These are phyloP conservation scores for Bryconaethiops microstoma DNA, from an alignment of 2,797 vertebrate species.

Conservation along the genomic window DNA sequence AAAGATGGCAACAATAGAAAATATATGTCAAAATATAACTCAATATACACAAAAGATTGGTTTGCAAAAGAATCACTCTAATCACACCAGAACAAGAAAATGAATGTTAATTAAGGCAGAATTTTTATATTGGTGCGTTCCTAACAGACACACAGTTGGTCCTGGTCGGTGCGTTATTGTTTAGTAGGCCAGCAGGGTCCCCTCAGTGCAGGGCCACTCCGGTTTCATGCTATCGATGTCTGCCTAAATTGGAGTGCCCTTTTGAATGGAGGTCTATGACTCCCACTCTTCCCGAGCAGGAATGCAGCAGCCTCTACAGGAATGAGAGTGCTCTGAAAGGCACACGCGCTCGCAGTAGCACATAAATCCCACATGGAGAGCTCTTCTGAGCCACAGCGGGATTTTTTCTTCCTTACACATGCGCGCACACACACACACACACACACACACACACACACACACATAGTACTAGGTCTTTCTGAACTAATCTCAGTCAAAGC, in stretches of 20 bases:
- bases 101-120: too few species aligned
- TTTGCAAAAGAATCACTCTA: too few species aligned
- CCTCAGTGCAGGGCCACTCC: conserved; percentile 40
- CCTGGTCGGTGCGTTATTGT: conserved; percentile 14
- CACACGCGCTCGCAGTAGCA: background rate
- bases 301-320: conserved; percentile 35
- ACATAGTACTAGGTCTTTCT: background rate
- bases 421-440: background rate
- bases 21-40: too few species aligned
- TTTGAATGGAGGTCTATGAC: conserved; percentile 30
- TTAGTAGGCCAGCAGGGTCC: conserved; percentile 25
- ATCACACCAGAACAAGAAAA: too few species aligned
- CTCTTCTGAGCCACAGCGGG: conserved; percentile 16
- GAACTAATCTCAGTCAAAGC: conserved; percentile 29
- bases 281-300: conserved; percentile 35
- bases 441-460: background rate
- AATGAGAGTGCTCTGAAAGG: conserved; percentile 20
- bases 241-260: conserved; percentile 40
- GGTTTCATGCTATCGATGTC: conserved; percentile 39
- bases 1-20: too few species aligned
- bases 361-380: background rate
- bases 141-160: too few species aligned
- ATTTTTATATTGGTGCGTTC: too few species aligned
- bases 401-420: background rate
- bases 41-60: too few species aligned